Evolutionary conservation across 2,888 invertebrate genomes (phyloP).

Genomic region (Dione vanillae): DNA sequence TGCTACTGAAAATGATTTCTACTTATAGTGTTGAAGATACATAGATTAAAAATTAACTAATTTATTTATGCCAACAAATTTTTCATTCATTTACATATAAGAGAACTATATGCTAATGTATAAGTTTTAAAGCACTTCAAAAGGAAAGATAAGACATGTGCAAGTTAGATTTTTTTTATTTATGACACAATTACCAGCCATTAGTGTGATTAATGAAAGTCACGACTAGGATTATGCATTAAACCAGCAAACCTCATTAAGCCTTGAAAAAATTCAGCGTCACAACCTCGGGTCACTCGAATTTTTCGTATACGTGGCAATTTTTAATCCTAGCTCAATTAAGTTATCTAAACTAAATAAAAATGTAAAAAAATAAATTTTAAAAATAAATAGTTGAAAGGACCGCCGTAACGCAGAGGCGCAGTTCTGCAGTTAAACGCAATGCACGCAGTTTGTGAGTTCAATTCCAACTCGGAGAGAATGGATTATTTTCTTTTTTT

Average conservation of each 20-base stretch:
- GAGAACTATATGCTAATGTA: too few species aligned
- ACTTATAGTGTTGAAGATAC: neutral
- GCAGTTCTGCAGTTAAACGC: too few species aligned
- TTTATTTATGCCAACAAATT: too few species aligned
- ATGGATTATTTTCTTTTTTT: too few species aligned
- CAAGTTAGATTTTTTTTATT: conserved; percentile 1
- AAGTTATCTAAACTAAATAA: conserved; percentile 18
- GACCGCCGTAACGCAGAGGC: too few species aligned
- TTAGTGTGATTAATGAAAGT: conserved; percentile 43
- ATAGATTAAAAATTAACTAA: neutral
- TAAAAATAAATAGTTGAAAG: neutral
- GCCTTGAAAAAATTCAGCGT: conserved; percentile 40
- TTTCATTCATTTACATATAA: too few species aligned
- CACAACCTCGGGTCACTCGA: conserved; percentile 37
- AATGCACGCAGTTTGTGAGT: too few species aligned
- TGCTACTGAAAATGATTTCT: conserved; percentile 14
- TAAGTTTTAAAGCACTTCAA: neutral
- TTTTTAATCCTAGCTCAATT: conserved; percentile 28
- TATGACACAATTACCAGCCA: conserved; percentile 25
- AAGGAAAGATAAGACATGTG: conserved; percentile 9
- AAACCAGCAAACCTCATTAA: conserved; percentile 35
- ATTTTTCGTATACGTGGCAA: conserved; percentile 29
- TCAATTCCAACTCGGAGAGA: too few species aligned
- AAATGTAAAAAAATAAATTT: neutral
- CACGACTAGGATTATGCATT: conserved; percentile 43